Conservation (phyloP, 2,113 vertebrate species). For the Gymnocephalus cernua region DNA sequence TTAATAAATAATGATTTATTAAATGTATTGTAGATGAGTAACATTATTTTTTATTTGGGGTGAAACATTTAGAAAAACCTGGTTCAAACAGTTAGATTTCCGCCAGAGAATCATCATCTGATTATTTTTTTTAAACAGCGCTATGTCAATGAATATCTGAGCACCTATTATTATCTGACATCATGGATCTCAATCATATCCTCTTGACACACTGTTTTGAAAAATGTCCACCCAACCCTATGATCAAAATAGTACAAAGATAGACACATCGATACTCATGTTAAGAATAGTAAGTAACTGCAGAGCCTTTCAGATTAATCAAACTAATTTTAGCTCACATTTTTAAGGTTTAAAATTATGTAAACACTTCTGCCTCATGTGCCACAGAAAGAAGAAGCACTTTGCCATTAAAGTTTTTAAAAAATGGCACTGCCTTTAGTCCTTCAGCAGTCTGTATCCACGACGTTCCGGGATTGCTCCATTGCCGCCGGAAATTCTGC, state of each 20-base stretch:
- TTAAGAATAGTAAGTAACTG: conserved; percentile 36
- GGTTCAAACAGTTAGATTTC: neutral
- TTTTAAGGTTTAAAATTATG: conserved; percentile 23
- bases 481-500: no score
- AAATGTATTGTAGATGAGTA: neutral
- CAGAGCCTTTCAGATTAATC: conserved; percentile 13
- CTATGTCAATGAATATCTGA: conserved; percentile 7
- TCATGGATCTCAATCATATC: neutral
- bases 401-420: conserved; percentile 20
- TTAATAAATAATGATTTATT: neutral
- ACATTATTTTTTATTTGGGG: no score
- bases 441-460: no score
- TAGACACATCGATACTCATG: neutral
- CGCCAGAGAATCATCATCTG: neutral
- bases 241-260: conserved; percentile 34
- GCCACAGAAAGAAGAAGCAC: neutral
- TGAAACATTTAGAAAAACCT: neutral
- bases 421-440: neutral
- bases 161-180: conserved; percentile 12
- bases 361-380: neutral
- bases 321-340: conserved; percentile 39
- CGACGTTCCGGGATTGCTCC: no score
- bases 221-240: neutral
- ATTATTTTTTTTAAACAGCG: neutral
- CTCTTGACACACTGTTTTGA: neutral